phyloP scores from a whole-genome alignment of 2,888 invertebrate species.

The Megaustenia siamemsis region DNA sequence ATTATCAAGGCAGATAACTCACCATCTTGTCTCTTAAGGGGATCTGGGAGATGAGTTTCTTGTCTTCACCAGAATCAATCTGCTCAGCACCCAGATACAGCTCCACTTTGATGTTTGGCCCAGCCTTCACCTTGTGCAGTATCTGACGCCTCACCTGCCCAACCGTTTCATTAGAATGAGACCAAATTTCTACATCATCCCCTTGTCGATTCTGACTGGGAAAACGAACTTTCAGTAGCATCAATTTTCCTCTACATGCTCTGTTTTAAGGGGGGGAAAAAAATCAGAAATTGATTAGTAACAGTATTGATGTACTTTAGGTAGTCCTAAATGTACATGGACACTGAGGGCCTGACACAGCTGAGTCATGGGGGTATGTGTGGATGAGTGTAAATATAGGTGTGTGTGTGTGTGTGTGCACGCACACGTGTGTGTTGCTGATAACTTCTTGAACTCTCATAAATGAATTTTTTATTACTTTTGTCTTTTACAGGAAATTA shows the following conservation, averaged over 20 bases:
- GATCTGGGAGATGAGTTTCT: slow-evolving; percentile 91
- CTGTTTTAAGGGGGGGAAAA: no score
- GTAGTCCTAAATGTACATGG: not conserved
- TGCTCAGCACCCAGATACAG: slow-evolving; percentile 93
- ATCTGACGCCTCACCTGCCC: slow-evolving; percentile 88
- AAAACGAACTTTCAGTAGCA: slow-evolving; percentile 91
- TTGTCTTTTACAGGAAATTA: no score
- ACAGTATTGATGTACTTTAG: not conserved
- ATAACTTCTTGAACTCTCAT: no score
- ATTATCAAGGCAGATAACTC: slow-evolving; percentile 70
- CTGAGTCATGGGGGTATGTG: no score
- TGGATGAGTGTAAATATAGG: no score
- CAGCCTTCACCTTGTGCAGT: slow-evolving; percentile 82
- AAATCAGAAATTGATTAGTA: not conserved
- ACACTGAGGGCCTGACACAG: no score
- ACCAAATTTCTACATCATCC: slow-evolving; percentile 94
- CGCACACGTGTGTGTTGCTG: no score
- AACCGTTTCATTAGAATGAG: slow-evolving; percentile 96
- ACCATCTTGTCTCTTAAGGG: slow-evolving; percentile 93
- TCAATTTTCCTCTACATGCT: slow-evolving; percentile 93
- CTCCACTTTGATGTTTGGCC: slow-evolving; percentile 91
- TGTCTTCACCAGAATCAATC: slow-evolving; percentile 91
- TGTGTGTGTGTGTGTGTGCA: no score
- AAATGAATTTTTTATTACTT: no score
- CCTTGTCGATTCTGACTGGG: slow-evolving; percentile 88